Evolutionary conservation across 2,113 vertebrate genomes (phyloP).

Genomic region (Zapornia atra): DNA sequence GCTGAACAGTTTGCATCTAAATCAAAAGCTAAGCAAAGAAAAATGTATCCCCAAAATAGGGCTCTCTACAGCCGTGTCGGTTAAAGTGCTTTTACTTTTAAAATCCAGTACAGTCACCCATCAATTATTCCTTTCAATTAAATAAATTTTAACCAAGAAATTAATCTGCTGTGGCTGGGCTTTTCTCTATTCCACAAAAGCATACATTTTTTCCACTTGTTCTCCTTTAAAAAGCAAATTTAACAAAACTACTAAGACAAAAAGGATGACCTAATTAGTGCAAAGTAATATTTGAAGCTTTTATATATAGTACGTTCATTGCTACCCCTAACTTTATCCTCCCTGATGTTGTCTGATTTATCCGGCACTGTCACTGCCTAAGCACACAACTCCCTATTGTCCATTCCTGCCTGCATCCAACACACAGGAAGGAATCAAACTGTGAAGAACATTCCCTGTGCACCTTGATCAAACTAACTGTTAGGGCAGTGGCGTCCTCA

Average conservation of each 20-base stretch:
- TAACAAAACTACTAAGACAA: constrained; percentile 43
- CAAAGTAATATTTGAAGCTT: constrained; percentile 41
- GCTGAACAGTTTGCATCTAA: constrained; percentile 9
- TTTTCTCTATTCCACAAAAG: neutral
- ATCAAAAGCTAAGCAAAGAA: constrained; percentile 40
- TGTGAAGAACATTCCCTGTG: neutral
- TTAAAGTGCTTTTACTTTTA: neutral
- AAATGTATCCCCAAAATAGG: constrained; percentile 18
- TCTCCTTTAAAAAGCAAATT: constrained; percentile 37
- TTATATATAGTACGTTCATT: neutral
- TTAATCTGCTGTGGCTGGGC: constrained; percentile 26
- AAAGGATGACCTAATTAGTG: constrained; percentile 54
- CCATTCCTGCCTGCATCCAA: neutral
- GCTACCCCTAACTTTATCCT: neutral
- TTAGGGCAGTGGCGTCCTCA: neutral
- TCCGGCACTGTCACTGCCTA: neutral
- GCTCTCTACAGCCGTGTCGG: neutral
- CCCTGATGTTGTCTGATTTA: neutral
- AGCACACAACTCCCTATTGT: neutral
- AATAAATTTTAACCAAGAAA: constrained; percentile 42
- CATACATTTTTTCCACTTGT: neutral
- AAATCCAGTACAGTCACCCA: constrained; percentile 23
- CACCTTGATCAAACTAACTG: neutral
- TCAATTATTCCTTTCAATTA: constrained; percentile 50
- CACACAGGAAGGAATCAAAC: neutral